Conservation (phyloP, 2,888 invertebrate species). For the Trisateles emortualis region DNA sequence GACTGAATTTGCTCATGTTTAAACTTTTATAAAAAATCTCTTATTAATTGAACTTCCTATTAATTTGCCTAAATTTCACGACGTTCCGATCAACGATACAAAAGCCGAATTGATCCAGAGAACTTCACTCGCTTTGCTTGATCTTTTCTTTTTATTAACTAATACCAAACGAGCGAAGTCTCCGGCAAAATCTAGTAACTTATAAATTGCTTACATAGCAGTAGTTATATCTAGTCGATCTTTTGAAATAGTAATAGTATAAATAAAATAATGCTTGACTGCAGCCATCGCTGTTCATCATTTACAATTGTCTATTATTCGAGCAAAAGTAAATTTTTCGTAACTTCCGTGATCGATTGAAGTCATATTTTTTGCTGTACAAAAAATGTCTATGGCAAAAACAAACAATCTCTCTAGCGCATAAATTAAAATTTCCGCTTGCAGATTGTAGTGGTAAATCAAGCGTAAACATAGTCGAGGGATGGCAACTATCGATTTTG, state of each 20-base stretch:
- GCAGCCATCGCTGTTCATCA: conserved; percentile 51
- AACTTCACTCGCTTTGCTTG: too few relatives aligned
- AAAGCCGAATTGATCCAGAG: too few relatives aligned
- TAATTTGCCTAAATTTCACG: too few relatives aligned
- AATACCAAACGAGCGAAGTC: too few relatives aligned
- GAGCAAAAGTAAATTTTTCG: conserved; percentile 62
- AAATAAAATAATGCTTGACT: conserved; percentile 35
- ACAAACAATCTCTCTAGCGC: conserved; percentile 81
- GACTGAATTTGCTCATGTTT: too few relatives aligned
- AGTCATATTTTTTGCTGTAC: conserved; percentile 67
- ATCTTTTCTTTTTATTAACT: too few relatives aligned
- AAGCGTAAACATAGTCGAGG: conserved; percentile 80
- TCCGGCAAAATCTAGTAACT: too few relatives aligned
- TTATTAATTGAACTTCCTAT: too few relatives aligned
- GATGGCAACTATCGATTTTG: conserved; percentile 65
- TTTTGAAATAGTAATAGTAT: conserved; percentile 24
- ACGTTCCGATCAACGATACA: too few relatives aligned
- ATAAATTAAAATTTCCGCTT: conserved; percentile 86
- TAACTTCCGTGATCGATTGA: conserved; percentile 74
- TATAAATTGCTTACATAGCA: conserved; percentile 43
- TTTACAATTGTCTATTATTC: conserved; percentile 54
- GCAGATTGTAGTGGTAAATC: conserved; percentile 74
- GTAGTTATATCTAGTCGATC: conserved; percentile 16
- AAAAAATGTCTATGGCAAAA: conserved; percentile 78
- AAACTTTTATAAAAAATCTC: too few relatives aligned